Evolutionary conservation across 1,140 invertebrate genomes (phyloP).

Genomic region (Drosophila funebris): DNA sequence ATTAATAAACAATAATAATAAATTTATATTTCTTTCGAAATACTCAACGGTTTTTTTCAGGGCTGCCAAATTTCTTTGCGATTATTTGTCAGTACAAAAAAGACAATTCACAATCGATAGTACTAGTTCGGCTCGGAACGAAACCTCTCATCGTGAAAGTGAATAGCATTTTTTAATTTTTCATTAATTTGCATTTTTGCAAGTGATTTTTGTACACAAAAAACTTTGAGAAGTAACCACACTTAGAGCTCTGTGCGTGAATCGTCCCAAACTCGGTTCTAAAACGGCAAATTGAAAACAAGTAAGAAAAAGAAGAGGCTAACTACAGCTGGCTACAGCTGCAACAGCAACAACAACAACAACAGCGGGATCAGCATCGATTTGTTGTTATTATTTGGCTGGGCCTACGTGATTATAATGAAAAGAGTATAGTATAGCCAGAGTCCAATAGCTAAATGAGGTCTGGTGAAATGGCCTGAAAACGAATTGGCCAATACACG

Average conservation of each 20-base stretch:
- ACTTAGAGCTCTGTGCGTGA: neutral
- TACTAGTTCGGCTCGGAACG: constrained; percentile 27
- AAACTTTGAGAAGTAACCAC: neutral
- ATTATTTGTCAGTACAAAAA: neutral
- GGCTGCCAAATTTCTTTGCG: neutral
- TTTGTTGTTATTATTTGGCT: constrained; percentile 63
- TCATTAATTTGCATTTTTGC: constrained; percentile 42
- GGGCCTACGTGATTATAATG: constrained; percentile 81
- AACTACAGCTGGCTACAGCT: constrained; percentile 29
- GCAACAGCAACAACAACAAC: constrained; percentile 42
- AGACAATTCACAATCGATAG: constrained; percentile 15
- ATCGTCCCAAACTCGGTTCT: neutral
- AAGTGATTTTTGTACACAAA: constrained; percentile 3
- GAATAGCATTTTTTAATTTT: constrained; percentile 44
- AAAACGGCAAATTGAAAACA: neutral
- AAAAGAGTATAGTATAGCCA: constrained; percentile 27
- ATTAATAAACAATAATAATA: neutral
- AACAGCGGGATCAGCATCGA: constrained; percentile 34
- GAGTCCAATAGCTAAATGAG: constrained; percentile 40
- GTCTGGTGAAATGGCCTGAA: constrained; percentile 49
- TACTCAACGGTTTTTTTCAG: neutral
- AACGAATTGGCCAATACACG: constrained; percentile 17
- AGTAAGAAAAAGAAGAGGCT: constrained; percentile 10
- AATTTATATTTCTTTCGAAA: too few species aligned
- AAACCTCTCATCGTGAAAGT: constrained; percentile 27